Conservation (phyloP, 1,140 invertebrate species). For the Portunus trituberculatus region DNA sequence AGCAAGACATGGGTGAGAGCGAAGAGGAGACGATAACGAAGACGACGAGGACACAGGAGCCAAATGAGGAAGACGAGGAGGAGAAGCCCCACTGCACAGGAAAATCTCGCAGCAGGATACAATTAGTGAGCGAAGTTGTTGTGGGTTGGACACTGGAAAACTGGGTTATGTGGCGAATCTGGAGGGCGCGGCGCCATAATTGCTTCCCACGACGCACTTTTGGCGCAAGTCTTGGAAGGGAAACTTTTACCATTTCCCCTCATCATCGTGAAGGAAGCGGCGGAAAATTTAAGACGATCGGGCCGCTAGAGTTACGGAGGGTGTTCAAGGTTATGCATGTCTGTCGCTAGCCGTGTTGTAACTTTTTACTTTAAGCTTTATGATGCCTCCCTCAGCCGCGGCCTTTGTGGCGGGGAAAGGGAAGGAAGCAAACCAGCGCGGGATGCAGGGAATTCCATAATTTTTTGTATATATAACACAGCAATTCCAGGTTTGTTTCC, state of each 20-base stretch:
- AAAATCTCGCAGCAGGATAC: slow-evolving; percentile 11
- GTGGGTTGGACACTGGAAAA: slow-evolving; percentile 17
- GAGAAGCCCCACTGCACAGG: neutral
- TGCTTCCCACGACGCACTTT: slow-evolving; percentile 18
- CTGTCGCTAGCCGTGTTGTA: too few species aligned
- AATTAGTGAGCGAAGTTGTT: slow-evolving; percentile 13
- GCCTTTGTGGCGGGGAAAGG: too few species aligned
- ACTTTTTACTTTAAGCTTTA: too few species aligned
- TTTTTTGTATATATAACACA: too few species aligned
- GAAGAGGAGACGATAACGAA: neutral
- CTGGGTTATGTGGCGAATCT: slow-evolving; percentile 1
- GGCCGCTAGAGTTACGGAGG: neutral
- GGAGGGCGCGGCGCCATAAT: neutral
- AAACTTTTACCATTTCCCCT: slow-evolving; percentile 4
- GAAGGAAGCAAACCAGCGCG: too few species aligned
- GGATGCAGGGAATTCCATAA: too few species aligned
- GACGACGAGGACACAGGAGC: neutral
- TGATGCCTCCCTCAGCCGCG: too few species aligned
- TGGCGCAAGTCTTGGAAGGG: slow-evolving; percentile 6
- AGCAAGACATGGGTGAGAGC: neutral
- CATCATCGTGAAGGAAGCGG: slow-evolving; percentile 18
- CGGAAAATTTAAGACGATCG: slow-evolving; percentile 12
- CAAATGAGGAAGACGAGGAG: neutral
- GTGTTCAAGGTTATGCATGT: neutral
- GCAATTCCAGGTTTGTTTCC: too few species aligned